Conservation (phyloP, 2,113 vertebrate species). For the Morone chrysops region DNA sequence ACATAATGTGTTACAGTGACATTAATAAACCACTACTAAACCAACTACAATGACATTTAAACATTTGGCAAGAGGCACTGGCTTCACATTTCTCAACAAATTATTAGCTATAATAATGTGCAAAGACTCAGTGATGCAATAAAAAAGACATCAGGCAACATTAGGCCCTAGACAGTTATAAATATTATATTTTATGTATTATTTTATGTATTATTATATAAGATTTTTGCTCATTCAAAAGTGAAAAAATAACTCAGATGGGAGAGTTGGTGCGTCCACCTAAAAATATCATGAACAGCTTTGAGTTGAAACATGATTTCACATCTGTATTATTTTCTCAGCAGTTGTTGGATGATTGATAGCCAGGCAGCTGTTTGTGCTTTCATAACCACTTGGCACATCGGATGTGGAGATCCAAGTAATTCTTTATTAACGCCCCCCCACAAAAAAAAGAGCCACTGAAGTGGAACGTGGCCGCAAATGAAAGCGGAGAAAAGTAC, state of each 20-base stretch:
- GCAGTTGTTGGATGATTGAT: constrained; percentile 2
- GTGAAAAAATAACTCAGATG: not conserved
- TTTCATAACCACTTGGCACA: constrained; percentile 34
- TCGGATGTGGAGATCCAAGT: constrained; percentile 23
- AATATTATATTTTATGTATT: constrained; percentile 3
- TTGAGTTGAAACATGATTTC: not conserved
- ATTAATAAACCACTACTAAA: not conserved
- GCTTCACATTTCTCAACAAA: not conserved
- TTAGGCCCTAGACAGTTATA: not conserved
- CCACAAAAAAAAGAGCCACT: not conserved
- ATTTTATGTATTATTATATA: not conserved
- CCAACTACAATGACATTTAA: not conserved
- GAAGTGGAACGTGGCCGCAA: constrained; percentile 15
- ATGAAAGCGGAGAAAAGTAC: constrained; percentile 35
- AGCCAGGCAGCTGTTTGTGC: constrained; percentile 23
- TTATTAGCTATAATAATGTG: not conserved
- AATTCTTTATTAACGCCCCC: constrained; percentile 5
- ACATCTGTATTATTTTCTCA: constrained; percentile 9
- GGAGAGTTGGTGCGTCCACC: not conserved
- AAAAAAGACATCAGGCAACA: not conserved
- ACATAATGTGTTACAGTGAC: not conserved
- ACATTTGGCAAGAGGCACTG: not conserved
- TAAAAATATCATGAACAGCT: not conserved
- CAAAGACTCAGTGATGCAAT: not conserved
- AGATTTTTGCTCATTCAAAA: not conserved